Evolutionary conservation across 2,888 invertebrate species (phyloP).

Genomic region (Nomada goodeniana): DNA sequence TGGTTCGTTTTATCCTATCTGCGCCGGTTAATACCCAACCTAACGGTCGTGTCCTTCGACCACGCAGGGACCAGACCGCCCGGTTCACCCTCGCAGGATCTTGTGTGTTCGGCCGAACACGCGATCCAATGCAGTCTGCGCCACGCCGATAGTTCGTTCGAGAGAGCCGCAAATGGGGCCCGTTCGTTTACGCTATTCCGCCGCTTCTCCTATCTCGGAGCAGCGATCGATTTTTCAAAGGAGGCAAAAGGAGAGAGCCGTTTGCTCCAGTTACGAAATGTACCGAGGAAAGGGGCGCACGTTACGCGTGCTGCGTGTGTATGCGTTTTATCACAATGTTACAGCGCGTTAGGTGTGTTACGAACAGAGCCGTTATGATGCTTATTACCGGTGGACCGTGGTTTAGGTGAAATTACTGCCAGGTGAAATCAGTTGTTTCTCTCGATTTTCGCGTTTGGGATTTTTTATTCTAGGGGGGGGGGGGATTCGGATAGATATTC

Average conservation of each 20-base stretch:
- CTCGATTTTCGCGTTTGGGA: background rate
- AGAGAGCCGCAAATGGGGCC: constrained; percentile 59
- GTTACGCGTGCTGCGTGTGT: constrained; percentile 55
- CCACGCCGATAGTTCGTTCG: constrained; percentile 58
- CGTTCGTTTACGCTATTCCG: constrained; percentile 43
- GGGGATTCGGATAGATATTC: background rate
- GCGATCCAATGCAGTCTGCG: constrained; percentile 69
- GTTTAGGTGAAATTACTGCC: constrained; percentile 28
- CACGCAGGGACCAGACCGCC: constrained; percentile 67
- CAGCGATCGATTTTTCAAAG: constrained; percentile 35
- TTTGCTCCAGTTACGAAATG: constrained; percentile 55
- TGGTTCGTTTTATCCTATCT: constrained; percentile 71
- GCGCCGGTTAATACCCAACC: constrained; percentile 69
- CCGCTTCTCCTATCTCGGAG: constrained; percentile 36
- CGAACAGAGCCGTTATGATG: constrained; percentile 29
- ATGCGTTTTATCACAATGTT: constrained; percentile 56
- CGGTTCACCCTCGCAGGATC: constrained; percentile 62
- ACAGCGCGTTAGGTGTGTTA: constrained; percentile 59
- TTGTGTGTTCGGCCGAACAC: constrained; percentile 61
- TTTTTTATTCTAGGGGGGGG: too few relatives aligned
- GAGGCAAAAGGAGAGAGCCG: constrained; percentile 33
- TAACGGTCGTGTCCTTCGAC: constrained; percentile 74
- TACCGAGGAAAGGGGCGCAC: constrained; percentile 56
- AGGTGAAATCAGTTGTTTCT: constrained; percentile 15
- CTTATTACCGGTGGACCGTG: constrained; percentile 58